Evolutionary conservation across 2,113 vertebrate genomes (phyloP).

Genomic region (Picathartes gymnocephalus): DNA sequence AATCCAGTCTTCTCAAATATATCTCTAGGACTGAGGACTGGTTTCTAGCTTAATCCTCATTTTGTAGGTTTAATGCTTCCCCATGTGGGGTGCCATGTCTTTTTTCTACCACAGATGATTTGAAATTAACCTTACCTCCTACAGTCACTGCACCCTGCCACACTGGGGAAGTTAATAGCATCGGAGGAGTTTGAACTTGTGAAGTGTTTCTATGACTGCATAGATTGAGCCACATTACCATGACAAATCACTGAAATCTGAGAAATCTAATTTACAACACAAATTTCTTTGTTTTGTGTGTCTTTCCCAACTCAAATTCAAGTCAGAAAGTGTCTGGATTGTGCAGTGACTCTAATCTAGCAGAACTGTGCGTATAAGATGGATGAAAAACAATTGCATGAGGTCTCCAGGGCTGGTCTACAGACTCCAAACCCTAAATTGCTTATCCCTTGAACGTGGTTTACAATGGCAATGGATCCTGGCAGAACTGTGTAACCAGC

Average conservation of each 20-base stretch:
- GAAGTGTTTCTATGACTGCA: constrained; percentile 23
- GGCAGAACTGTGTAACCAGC: constrained; percentile 33
- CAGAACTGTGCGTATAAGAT: constrained; percentile 21
- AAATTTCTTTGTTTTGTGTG: neutral
- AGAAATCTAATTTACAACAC: constrained; percentile 30
- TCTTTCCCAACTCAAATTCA: constrained; percentile 22
- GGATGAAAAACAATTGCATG: constrained; percentile 50
- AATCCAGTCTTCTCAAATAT: neutral
- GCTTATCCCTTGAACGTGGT: constrained; percentile 45
- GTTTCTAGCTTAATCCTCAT: neutral
- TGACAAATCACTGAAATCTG: constrained; percentile 32
- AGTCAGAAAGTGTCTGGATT: neutral
- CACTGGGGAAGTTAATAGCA: neutral
- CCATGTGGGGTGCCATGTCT: neutral
- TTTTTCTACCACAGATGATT: neutral
- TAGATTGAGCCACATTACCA: neutral
- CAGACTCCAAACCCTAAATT: constrained; percentile 63
- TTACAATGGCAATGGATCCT: constrained; percentile 21
- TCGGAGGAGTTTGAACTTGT: neutral
- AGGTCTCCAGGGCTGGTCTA: constrained; percentile 42
- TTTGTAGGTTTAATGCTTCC: neutral
- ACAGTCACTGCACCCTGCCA: neutral
- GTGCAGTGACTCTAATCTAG: constrained; percentile 7
- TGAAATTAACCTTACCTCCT: constrained; percentile 6
- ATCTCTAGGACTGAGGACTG: neutral